A percentile compares a stretch with the other conserved stretches of the same genome.
phyloP scores from a whole-genome alignment of 2,797 vertebrate species.

The Tapera naevia region DNA sequence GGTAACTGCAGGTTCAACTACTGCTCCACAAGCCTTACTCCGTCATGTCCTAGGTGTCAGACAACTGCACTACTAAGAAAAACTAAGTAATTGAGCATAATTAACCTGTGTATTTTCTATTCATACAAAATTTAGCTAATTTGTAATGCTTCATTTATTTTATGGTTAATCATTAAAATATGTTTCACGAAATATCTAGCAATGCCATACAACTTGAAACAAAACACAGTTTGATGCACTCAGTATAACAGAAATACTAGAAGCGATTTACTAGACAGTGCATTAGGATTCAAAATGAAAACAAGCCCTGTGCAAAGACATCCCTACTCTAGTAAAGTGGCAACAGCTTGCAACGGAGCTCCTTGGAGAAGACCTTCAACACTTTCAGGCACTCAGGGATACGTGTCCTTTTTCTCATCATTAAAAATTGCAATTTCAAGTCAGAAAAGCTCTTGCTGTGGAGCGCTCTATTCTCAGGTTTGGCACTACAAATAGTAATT shows the following conservation, averaged over 20 bases:
- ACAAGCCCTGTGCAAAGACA: neutral
- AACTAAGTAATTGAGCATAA: neutral
- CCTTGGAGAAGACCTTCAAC: neutral
- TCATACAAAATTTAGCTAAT: neutral
- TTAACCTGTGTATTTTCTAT: neutral
- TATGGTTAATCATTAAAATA: neutral
- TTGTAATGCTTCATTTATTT: neutral
- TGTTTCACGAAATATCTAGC: neutral
- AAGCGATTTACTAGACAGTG: neutral
- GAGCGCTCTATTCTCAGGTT: neutral
- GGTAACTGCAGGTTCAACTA: neutral
- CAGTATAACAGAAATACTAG: neutral
- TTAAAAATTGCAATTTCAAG: neutral
- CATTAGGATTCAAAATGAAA: neutral
- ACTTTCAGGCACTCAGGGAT: neutral
- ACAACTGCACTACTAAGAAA: neutral
- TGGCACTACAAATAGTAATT: neutral
- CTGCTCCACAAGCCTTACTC: neutral
- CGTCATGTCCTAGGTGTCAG: neutral
- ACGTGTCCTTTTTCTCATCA: accelerated
- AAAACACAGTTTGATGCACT: neutral
- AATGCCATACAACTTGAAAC: neutral
- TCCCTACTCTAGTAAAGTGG: neutral
- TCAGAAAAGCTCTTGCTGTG: neutral
- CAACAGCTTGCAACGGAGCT: neutral